Evolutionary conservation across 2,888 invertebrate genomes (phyloP), one percentile per base, ranked within the genome.

Genomic region (Psylliodes chrysocephalus): DNA sequence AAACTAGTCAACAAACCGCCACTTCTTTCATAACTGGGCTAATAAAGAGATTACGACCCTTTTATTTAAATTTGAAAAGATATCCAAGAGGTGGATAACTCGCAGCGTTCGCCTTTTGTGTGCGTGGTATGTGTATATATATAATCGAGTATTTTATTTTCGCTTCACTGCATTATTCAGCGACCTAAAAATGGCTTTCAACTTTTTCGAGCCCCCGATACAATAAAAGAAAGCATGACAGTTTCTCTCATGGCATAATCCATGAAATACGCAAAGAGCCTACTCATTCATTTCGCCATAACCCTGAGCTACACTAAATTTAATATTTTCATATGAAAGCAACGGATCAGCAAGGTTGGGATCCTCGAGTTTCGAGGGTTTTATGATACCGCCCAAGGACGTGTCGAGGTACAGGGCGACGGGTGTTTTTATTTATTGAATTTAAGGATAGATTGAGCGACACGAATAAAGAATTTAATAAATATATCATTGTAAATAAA

Each of bases 271-370:
- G 59, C 53, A 49, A 63, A 46, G 63, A 63, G 63, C 63, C 40
- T 22, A 19, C 63, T 57, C 54, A 63, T 63, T 63, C 63, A 63
- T 63, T 63, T 59, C 19, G 53, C 38, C 40, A 19, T 63, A 59
- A 54, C 59, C 47, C 30, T 49, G 59, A 44, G 54, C 49, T 49
- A 15, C 47, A 49, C 54, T 15, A 49, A 63, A 63, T 63, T 54
- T 53, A 54, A 59, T 54, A 63, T 63, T 63, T 63, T 63, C 63
- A 63, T 63, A 63, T 59, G 63, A 63, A 63, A 59, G 63, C 63
- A 63, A 47, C 57, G 63, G 63, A 59, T 63, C 63, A 59, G 63
- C n/a, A n/a, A n/a, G n/a, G 30, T 18, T 18, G 44, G 53, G 63
- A 63, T 63, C 61, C 61, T 25, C 35, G 17, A 30, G 40, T 53